A percentile compares a stretch with the other conserved stretches of the same genome.
These are phyloP conservation scores for Phthorimaea operculella DNA, from an alignment of 1,140 invertebrate genomes.

Conservation along the genomic window DNA sequence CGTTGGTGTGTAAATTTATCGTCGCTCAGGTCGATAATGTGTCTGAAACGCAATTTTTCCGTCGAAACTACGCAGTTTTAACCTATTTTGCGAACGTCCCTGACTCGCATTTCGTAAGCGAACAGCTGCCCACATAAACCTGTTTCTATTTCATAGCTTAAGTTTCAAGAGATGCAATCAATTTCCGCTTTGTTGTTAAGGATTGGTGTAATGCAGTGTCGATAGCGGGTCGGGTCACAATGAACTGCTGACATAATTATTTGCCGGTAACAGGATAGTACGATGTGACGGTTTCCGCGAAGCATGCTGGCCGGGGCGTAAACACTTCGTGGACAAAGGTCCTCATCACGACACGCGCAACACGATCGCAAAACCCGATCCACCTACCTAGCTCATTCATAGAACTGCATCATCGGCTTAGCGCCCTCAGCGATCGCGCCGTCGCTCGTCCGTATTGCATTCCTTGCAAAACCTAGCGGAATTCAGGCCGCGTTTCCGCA, in stretches of 20 bases:
- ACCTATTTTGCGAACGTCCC: constrained; percentile 42
- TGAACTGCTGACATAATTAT: constrained; percentile 58
- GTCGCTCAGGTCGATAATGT: constrained; percentile 39
- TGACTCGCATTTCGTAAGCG: constrained; percentile 37
- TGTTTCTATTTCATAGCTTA: constrained; percentile 48
- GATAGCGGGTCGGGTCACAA: constrained; percentile 26
- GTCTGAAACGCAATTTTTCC: constrained; percentile 41
- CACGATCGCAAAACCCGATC: constrained; percentile 31
- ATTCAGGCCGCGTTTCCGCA: constrained; percentile 37
- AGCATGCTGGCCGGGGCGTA: constrained; percentile 32
- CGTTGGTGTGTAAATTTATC: constrained; percentile 59
- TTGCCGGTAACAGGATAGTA: constrained; percentile 46
- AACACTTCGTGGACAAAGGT: constrained; percentile 33
- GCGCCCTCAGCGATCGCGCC: constrained; percentile 15
- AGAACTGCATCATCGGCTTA: constrained; percentile 29
- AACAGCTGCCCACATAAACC: constrained; percentile 50
- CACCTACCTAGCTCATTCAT: constrained; percentile 38
- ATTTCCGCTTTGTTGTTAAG: constrained; percentile 22
- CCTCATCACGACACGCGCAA: constrained; percentile 35
- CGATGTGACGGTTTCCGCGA: constrained; percentile 38
- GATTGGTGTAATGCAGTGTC: background rate
- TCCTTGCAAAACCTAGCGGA: constrained; percentile 22
- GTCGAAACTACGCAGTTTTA: constrained; percentile 30
- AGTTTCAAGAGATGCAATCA: constrained; percentile 32
- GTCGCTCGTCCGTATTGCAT: constrained; percentile 26